Evolutionary conservation across 2,888 invertebrate genomes (phyloP).

Genomic region (Nymphalis polychloros): DNA sequence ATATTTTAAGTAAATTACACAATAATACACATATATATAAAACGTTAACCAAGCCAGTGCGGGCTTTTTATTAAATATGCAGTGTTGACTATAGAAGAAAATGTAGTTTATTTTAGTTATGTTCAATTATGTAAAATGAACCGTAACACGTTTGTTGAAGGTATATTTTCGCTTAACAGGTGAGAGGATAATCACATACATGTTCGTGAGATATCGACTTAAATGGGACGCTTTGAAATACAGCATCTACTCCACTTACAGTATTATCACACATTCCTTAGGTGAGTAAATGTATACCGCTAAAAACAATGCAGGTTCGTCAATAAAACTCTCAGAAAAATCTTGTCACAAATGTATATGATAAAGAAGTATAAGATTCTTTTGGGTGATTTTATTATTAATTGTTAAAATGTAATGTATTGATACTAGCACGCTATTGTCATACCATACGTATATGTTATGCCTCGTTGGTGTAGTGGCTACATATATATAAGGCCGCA

Average conservation of each 20-base stretch:
- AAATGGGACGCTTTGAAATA: conserved; percentile 75
- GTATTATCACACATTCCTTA: conserved; percentile 66
- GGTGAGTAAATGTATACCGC: conserved; percentile 53
- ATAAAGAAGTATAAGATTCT: not conserved
- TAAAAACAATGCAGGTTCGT: conserved; percentile 2
- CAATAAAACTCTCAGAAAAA: not conserved
- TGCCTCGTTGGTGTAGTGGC: no score
- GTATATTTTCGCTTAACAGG: conserved; percentile 51
- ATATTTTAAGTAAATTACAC: conserved; percentile 11
- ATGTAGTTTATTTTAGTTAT: conserved; percentile 26
- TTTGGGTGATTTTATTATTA: not conserved
- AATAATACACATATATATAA: conserved; percentile 1
- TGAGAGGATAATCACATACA: conserved; percentile 68
- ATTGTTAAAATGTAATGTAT: no score
- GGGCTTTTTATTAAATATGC: conserved; percentile 35
- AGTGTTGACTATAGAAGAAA: conserved; percentile 35
- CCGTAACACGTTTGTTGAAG: not conserved
- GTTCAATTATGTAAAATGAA: conserved; percentile 7
- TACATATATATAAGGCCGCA: no score
- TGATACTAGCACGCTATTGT: no score
- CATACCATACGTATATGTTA: no score
- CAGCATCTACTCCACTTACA: conserved; percentile 72
- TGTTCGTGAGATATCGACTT: conserved; percentile 70
- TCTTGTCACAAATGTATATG: no score
- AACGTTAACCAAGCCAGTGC: conserved; percentile 5